Base-by-base conservation (phyloP, 2,113 vertebrate genomes). In the Dunckerocampus dactyliophorus region DNA sequence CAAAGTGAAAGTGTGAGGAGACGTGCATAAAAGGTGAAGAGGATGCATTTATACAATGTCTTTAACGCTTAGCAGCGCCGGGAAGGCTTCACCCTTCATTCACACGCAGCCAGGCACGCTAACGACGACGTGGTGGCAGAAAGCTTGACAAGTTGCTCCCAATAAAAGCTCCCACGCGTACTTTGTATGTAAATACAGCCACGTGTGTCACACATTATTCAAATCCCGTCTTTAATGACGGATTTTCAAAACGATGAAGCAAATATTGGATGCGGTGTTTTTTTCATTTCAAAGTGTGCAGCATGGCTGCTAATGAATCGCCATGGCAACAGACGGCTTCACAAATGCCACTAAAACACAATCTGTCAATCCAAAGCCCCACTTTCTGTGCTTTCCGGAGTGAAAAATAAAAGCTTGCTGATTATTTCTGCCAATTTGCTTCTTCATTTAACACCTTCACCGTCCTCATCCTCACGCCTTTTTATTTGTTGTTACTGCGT, bases 281-380 rank as follows among this genome's bases (percentile, higher is more conserved):
- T 52, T 13, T 28, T 71, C 56, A 62, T 48, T 72, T 43, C 39
- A 14, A 43, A 43, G 71, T 75, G 74, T 71, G 79, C 76, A 77
- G 77, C 53, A 72, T 45, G 72, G 58, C 71, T 73, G 72, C 80
- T 77, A 79, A 77, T 77, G 79, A 82, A 84, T 84, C 81, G 79
- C 87, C 82, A 87, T 88, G 80, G 84, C 77, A 88, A 86, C 82
- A 69, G 74, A 74, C 67, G 80, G 69, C 63, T 69, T 73, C 70
- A 62, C 54, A 75, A 75, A 78, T 71, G 52, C 56, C 80, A 75
- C 69, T 63, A 67, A 34, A 64, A 76, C 72, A 69, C 67, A 43
- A 63, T 19, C 62, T 74, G 79, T 82, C 77, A 71, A 59, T 83
- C 75, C 78, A 65, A 79, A 45, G 31, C 56, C 46, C 42, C 1